Evolutionary conservation across 30 jellyfish, hydroid and myxozoan species (phyloP).

Genomic region (Phacellophora camtschatica): DNA sequence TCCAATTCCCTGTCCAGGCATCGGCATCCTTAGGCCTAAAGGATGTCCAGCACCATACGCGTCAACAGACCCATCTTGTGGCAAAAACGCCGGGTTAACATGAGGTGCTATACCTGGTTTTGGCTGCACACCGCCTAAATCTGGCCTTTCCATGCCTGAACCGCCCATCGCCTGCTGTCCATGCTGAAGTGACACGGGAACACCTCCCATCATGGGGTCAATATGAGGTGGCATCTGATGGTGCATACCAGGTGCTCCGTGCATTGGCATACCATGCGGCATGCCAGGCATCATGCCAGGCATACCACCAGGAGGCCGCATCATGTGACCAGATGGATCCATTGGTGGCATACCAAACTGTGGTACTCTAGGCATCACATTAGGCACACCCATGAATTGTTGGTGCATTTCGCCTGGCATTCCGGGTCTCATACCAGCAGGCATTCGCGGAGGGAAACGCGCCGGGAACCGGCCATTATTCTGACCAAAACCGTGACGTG

Average conservation of each 20-base stretch:
- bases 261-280: neutral
- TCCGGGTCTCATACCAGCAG: constrained; percentile 58
- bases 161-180: constrained; percentile 30
- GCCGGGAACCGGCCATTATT: constrained; percentile 51
- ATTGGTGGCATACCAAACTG: constrained; percentile 43
- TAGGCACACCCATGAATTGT: constrained; percentile 40
- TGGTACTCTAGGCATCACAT: constrained; percentile 44
- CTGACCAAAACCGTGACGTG: constrained; percentile 18
- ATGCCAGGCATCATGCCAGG: constrained; percentile 56
- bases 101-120: constrained; percentile 97
- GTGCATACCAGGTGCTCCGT: constrained; percentile 44
- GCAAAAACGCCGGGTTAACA: constrained; percentile 89
- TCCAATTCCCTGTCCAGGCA: constrained; percentile 71
- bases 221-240: constrained; percentile 21
- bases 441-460: constrained; percentile 68
- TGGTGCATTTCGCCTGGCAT: constrained; percentile 54
- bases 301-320: constrained; percentile 66
- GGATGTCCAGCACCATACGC: constrained; percentile 64
- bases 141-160: constrained; percentile 58
- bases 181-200: constrained; percentile 49
- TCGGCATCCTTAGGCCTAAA: constrained; percentile 28
- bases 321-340: constrained; percentile 27
- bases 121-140: constrained; percentile 47
- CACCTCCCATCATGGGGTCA: constrained; percentile 64
- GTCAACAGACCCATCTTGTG: constrained; percentile 76